Conservation (phyloP, 2,888 invertebrate species). For the Vesta saturnalis region DNA sequence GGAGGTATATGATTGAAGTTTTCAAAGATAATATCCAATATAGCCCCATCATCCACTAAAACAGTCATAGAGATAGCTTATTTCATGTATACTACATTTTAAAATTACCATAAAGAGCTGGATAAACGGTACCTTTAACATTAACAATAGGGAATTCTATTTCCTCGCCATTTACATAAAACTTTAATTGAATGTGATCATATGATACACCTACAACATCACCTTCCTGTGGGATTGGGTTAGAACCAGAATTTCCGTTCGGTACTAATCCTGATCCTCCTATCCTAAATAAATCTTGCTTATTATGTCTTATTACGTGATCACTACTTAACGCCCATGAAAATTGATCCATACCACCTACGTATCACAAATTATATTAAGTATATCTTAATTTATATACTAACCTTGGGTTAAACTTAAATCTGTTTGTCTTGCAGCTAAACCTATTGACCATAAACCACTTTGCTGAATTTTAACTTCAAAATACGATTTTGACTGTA, state of each 20-base stretch:
- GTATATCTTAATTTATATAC: neutral
- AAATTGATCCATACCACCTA: conserved; percentile 85
- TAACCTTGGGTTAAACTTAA: conserved; percentile 80
- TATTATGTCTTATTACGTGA: conserved; percentile 86
- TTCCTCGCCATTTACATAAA: conserved; percentile 91
- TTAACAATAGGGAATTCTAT: conserved; percentile 87
- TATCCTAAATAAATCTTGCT: conserved; percentile 78
- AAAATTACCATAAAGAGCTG: conserved; percentile 87
- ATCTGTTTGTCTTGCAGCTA: conserved; percentile 89
- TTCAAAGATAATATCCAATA: conserved; percentile 93
- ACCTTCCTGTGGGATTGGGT: conserved; percentile 82
- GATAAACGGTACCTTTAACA: conserved; percentile 90
- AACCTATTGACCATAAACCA: conserved; percentile 95
- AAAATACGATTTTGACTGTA: conserved; percentile 98
- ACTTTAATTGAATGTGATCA: conserved; percentile 95
- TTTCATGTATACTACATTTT: no score
- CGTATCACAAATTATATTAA: neutral
- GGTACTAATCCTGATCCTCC: conserved; percentile 50
- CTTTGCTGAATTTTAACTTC: conserved; percentile 98
- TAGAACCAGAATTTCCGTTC: conserved; percentile 58
- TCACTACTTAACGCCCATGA: conserved; percentile 96
- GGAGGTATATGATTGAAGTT: conserved; percentile 87
- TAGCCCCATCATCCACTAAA: conserved; percentile 97
- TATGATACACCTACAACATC: conserved; percentile 94
- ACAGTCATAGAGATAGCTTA: conserved; percentile 51